These are phyloP conservation scores for Poecile atricapillus DNA, from an alignment of 2,113 vertebrate genomes.

Conservation along the genomic window DNA sequence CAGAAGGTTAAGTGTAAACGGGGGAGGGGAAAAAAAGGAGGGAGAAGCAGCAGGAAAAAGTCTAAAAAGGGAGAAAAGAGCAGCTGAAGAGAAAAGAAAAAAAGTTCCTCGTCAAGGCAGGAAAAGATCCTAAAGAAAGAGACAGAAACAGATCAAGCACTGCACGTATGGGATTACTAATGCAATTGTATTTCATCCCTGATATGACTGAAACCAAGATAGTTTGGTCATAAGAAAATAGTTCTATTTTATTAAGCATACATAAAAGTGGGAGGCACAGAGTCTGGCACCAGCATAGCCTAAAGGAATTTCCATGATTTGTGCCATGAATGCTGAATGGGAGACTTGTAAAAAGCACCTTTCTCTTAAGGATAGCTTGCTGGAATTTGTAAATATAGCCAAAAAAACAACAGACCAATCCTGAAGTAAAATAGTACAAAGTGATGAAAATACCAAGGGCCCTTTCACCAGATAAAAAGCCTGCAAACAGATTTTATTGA, in stretches of 20 bases:
- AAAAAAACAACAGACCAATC: background rate
- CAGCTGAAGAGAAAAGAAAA: background rate
- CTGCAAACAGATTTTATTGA: background rate
- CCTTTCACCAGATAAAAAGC: background rate
- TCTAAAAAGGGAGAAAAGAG: conserved; percentile 29
- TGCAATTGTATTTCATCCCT: background rate
- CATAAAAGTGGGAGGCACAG: conserved; percentile 50
- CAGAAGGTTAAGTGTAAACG: conserved; percentile 40
- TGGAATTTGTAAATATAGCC: conserved; percentile 39
- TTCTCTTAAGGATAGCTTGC: conserved; percentile 14
- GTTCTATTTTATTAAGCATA: conserved; percentile 1
- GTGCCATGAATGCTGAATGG: conserved; percentile 62
- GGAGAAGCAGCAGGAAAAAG: background rate
- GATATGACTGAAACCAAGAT: background rate
- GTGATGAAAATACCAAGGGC: background rate
- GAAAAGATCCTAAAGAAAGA: background rate
- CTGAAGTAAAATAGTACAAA: background rate
- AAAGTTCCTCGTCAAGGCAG: background rate
- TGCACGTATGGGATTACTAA: background rate
- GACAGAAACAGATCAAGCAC: background rate
- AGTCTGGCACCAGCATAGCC: conserved; percentile 48
- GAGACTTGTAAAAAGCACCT: conserved; percentile 60
- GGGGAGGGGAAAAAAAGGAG: conserved; percentile 14
- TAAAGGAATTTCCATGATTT: conserved; percentile 65
- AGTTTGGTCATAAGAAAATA: conserved; percentile 9